Evolutionary conservation across 2,797 vertebrate species (phyloP).

Genomic region (Smutsia temminckii): DNA sequence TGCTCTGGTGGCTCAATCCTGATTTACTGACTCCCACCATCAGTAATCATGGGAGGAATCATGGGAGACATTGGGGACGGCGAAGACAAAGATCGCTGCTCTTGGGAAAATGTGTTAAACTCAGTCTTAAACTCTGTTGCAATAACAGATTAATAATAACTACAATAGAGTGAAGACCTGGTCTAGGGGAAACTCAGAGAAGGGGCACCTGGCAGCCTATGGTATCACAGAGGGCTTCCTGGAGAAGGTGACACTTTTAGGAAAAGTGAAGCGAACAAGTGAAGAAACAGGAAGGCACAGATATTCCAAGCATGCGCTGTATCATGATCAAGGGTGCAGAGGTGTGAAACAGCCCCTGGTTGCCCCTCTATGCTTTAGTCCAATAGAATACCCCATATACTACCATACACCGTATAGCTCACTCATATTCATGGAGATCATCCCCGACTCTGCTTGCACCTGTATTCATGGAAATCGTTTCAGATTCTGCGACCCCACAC

Average conservation of each 20-base stretch:
- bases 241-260: background rate
- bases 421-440: background rate
- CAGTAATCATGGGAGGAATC: background rate
- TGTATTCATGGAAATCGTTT: background rate
- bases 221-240: background rate
- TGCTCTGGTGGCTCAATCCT: background rate
- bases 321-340: background rate
- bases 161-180: background rate
- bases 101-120: background rate
- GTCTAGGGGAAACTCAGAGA: background rate
- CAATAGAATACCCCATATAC: background rate
- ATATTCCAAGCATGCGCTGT: background rate
- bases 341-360: background rate
- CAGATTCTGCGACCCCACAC: background rate
- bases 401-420: rapidly evolving
- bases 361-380: background rate
- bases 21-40: background rate
- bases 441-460: background rate
- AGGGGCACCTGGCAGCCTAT: background rate
- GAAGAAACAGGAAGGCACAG: background rate
- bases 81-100: background rate
- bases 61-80: background rate
- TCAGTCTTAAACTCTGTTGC: background rate
- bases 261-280: background rate
- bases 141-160: background rate